Conservation (phyloP, 2,888 invertebrate species). For the Orthosia cruda region DNA sequence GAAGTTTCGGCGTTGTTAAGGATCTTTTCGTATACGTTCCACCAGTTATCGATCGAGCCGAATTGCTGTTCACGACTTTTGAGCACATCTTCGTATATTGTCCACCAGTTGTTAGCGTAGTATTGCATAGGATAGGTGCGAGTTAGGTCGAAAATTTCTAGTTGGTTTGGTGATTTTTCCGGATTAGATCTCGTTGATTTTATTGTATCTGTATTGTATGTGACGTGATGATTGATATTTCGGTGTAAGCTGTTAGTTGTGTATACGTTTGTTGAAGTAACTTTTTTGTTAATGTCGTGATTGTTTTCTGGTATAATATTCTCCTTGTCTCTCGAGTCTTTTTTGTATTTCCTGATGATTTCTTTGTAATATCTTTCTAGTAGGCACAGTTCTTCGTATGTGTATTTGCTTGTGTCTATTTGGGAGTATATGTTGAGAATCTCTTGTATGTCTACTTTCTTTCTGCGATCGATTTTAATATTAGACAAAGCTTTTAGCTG, state of each 20-base stretch:
- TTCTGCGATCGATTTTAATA: constrained; percentile 83
- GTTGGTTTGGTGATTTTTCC: constrained; percentile 74
- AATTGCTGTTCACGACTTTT: constrained; percentile 88
- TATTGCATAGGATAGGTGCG: constrained; percentile 87
- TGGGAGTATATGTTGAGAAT: constrained; percentile 86
- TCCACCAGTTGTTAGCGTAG: constrained; percentile 91
- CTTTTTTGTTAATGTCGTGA: constrained; percentile 76
- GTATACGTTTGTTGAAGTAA: constrained; percentile 78
- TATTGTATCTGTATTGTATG: constrained; percentile 73
- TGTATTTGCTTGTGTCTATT: constrained; percentile 86
- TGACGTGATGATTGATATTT: constrained; percentile 73
- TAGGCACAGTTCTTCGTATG: constrained; percentile 88
- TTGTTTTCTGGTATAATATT: constrained; percentile 71
- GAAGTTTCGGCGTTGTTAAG: constrained; percentile 78
- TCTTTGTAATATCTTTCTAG: constrained; percentile 89
- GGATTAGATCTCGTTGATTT: constrained; percentile 74
- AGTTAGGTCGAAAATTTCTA: constrained; percentile 86
- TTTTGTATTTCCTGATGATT: constrained; percentile 85
- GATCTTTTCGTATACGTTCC: constrained; percentile 88
- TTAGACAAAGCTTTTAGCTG: constrained; percentile 85
- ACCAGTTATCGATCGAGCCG: constrained; percentile 90
- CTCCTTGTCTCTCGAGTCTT: constrained; percentile 79
- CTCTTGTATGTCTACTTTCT: constrained; percentile 84
- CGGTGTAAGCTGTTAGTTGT: constrained; percentile 60
- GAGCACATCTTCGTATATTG: constrained; percentile 87